Conservation (phyloP, 2,113 vertebrate genomes). For the Dissostichus mawsoni region DNA sequence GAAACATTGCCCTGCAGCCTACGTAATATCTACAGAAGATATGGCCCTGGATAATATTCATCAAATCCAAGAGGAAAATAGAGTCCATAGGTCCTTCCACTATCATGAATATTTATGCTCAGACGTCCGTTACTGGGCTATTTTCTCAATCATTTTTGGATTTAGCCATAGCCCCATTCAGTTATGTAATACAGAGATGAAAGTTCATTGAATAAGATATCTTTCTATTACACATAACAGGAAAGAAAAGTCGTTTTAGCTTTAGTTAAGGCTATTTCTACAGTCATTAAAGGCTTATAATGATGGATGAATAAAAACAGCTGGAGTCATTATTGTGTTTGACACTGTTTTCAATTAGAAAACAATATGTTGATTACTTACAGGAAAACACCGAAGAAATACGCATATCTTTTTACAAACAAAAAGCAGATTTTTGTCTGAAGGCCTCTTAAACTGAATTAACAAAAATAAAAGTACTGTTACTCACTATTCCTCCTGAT, state of each 20-base stretch:
- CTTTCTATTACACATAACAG: neutral
- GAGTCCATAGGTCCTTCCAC: neutral
- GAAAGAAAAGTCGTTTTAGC: neutral
- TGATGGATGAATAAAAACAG: neutral
- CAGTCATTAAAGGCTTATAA: neutral
- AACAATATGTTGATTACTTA: neutral
- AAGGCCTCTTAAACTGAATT: too few relatives aligned
- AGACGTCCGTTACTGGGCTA: neutral
- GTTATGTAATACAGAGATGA: neutral
- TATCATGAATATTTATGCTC: neutral
- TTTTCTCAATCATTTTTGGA: neutral
- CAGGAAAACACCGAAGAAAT: neutral
- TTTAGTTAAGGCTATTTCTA: neutral
- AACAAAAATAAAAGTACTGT: neutral
- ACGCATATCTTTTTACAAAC: neutral
- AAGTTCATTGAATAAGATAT: neutral
- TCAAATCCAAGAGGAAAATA: neutral
- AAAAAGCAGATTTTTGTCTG: neutral
- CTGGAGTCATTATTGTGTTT: neutral
- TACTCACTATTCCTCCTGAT: slow-evolving; percentile 90
- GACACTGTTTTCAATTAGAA: neutral
- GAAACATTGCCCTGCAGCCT: neutral
- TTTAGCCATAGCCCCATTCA: neutral
- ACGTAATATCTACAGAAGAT: neutral
- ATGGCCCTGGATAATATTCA: too few relatives aligned